A percentile compares a stretch with the other conserved stretches of the same genome.
These are phyloP conservation scores for Drosophila orena DNA, from an alignment of 1,140 invertebrate genomes.

Conservation along the genomic window DNA sequence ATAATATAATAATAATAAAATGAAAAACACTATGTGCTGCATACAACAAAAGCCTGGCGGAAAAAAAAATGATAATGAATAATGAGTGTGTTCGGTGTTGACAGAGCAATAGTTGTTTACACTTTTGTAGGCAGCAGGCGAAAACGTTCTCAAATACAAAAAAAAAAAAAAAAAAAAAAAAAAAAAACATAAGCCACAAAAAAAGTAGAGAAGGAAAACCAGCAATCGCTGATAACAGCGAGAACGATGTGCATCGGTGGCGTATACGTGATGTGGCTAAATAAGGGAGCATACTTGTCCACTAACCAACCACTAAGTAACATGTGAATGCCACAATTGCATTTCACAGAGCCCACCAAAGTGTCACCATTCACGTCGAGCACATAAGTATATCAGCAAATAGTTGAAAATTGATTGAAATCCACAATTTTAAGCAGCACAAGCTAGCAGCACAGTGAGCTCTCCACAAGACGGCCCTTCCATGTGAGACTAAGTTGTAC, in stretches of 20 bases:
- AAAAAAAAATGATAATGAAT: slow-evolving; percentile 30
- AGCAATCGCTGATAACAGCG: slow-evolving; percentile 21
- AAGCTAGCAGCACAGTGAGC: no score
- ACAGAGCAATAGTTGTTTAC: slow-evolving; percentile 36
- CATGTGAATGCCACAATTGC: not conserved
- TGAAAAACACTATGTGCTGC: slow-evolving; percentile 8
- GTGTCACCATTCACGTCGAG: not conserved
- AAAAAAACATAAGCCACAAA: no score
- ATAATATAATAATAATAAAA: not conserved
- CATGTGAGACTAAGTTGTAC: no score
- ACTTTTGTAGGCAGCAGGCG: slow-evolving; percentile 21
- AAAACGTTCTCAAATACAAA: slow-evolving; percentile 12
- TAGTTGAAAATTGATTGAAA: not conserved
- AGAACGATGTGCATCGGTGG: slow-evolving; percentile 23
- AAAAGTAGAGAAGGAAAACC: slow-evolving; percentile 8
- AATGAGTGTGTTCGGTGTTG: slow-evolving; percentile 26
- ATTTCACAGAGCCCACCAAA: slow-evolving; percentile 1
- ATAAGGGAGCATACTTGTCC: slow-evolving; percentile 8
- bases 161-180: slow-evolving; percentile 1
- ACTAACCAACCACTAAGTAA: no score
- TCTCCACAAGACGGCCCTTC: not conserved
- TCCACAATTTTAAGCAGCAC: not conserved
- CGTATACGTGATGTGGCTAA: slow-evolving; percentile 38
- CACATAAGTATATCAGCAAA: not conserved
- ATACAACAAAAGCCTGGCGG: slow-evolving; percentile 12